A percentile compares a stretch with the other conserved stretches of the same genome.
phyloP scores from a whole-genome alignment of 2,113 vertebrate species.

The Cinclus mexicanus region DNA sequence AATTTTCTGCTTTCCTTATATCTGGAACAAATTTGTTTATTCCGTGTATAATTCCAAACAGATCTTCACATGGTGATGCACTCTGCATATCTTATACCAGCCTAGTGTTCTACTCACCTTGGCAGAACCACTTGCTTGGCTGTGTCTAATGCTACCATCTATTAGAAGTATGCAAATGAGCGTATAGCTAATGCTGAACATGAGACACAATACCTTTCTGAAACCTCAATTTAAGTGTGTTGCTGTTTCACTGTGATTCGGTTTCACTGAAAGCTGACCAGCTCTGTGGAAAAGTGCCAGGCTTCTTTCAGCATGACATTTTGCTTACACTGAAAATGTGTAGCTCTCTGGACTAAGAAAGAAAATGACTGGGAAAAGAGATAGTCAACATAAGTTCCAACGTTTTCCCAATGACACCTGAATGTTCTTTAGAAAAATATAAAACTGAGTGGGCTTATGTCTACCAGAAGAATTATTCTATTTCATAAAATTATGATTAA shows the following conservation, averaged over 20 bases:
- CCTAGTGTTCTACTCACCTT: background rate
- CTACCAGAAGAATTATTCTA: background rate
- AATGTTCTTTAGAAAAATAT: background rate
- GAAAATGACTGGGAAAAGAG: background rate
- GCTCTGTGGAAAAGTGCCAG: background rate
- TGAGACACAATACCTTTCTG: background rate
- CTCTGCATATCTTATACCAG: background rate
- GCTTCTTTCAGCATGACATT: background rate
- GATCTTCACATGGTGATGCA: background rate
- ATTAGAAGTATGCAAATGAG: background rate
- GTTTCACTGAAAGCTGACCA: background rate
- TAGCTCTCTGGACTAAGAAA: background rate
- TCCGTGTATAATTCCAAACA: constrained; percentile 19
- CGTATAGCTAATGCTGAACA: background rate
- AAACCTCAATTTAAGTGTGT: background rate
- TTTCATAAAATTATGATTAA: background rate
- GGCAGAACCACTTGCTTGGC: background rate
- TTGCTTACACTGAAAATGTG: background rate
- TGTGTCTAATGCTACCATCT: background rate
- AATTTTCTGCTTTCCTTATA: constrained; percentile 12
- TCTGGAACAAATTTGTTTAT: constrained; percentile 29
- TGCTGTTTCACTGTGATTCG: background rate
- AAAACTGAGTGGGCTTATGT: background rate
- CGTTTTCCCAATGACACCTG: background rate
- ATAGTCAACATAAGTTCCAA: background rate